Percentiles rank a stretch among this genome's conserved stretches.
Evolutionary conservation across 2,797 vertebrate species (phyloP).

Genomic region (Erethizon dorsatum): DNA sequence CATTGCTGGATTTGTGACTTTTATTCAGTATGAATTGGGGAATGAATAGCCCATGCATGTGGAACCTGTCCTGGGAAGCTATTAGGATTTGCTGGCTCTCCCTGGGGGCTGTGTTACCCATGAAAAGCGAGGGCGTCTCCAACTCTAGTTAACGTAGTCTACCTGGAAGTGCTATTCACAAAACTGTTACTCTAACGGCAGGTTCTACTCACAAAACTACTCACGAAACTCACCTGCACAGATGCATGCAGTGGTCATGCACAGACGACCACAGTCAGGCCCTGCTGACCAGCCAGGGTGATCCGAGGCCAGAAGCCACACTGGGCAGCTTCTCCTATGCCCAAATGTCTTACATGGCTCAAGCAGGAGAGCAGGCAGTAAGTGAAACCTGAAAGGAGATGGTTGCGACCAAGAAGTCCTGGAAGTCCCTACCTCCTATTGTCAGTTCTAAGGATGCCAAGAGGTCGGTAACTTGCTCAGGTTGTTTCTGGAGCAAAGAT

Average conservation of each 20-base stretch:
- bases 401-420: background rate
- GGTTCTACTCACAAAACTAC: background rate
- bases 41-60: background rate
- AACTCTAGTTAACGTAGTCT: background rate
- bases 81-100: background rate
- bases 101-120: rapidly evolving
- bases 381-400: background rate
- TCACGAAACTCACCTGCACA: background rate
- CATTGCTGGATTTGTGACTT: background rate
- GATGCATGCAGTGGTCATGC: background rate
- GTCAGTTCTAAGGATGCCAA: background rate
- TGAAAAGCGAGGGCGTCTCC: background rate
- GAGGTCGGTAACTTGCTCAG: background rate
- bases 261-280: background rate
- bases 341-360: background rate
- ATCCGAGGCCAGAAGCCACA: background rate
- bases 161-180: background rate
- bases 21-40: background rate
- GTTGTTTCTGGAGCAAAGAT: background rate
- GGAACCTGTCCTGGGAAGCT: background rate
- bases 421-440: background rate
- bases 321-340: background rate
- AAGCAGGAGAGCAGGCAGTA: background rate
- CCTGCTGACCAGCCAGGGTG: background rate
- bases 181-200: background rate